phyloP scores from a whole-genome alignment of 2,888 invertebrate species.

The Pherbina coryleti region DNA sequence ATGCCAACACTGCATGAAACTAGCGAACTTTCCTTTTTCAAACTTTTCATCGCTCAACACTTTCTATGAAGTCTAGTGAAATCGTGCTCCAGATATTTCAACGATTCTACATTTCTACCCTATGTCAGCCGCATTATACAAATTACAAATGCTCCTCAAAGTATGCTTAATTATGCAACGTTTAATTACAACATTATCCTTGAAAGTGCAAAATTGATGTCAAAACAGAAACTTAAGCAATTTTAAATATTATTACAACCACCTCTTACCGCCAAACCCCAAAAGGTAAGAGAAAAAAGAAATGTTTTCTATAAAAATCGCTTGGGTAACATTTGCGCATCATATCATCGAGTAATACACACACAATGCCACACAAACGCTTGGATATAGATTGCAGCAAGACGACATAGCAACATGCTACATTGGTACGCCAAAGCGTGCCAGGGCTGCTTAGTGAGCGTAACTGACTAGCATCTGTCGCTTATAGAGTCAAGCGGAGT shows the following conservation, averaged over 20 bases:
- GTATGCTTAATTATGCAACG: slow-evolving; percentile 29
- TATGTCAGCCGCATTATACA: too few relatives aligned
- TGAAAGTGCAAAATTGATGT: slow-evolving; percentile 14
- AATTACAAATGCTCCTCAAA: neutral
- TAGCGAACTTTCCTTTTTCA: too few relatives aligned
- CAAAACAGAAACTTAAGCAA: slow-evolving; percentile 25
- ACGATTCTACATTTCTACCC: neutral
- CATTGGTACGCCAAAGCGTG: neutral
- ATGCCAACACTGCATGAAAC: too few relatives aligned
- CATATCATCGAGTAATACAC: neutral
- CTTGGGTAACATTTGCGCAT: slow-evolving; percentile 31
- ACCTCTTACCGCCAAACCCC: neutral
- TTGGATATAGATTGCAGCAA: neutral
- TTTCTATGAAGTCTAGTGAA: neutral
- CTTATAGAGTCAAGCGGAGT: neutral
- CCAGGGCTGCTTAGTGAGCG: neutral
- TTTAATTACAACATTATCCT: slow-evolving; percentile 33
- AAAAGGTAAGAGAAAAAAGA: neutral
- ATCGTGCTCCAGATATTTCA: neutral
- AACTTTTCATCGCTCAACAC: neutral
- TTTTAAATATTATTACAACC: neutral
- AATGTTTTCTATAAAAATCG: slow-evolving; percentile 14
- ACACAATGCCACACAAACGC: neutral
- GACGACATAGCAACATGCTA: too few relatives aligned
- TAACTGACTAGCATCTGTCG: neutral